phyloP scores from a whole-genome alignment of 2,888 invertebrate genomes.

The Pandemis heparana region DNA sequence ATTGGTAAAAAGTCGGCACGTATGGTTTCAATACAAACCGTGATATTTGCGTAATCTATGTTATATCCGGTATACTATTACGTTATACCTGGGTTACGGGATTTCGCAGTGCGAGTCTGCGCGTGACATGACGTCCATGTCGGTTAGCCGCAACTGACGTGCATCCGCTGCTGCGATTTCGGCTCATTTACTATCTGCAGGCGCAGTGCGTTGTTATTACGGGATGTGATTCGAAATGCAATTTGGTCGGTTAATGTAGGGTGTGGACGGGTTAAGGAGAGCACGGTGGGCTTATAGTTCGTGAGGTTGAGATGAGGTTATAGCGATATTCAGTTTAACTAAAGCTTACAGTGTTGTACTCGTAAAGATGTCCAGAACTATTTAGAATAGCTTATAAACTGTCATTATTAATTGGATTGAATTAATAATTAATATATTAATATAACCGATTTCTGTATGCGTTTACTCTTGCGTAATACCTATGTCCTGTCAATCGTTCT shows the following conservation, averaged over 20 bases:
- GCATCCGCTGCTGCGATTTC: slow-evolving; percentile 53
- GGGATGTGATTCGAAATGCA: slow-evolving; percentile 12
- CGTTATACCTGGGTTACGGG: slow-evolving; percentile 2
- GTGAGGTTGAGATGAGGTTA: background rate
- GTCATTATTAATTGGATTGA: no score
- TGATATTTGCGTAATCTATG: no score
- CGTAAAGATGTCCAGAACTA: no score
- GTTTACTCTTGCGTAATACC: no score
- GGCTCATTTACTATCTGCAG: slow-evolving; percentile 48
- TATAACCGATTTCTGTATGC: no score
- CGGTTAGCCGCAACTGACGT: slow-evolving; percentile 60
- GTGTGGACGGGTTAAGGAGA: slow-evolving; percentile 6
- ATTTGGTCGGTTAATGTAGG: slow-evolving; percentile 1
- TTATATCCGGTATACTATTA: no score
- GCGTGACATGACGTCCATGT: slow-evolving; percentile 60
- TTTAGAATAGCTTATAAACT: no score
- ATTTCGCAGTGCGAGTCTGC: slow-evolving; percentile 43
- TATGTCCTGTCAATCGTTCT: no score
- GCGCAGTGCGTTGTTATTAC: slow-evolving; percentile 17
- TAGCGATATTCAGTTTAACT: background rate
- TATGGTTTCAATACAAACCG: no score
- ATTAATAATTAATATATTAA: no score
- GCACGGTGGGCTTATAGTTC: background rate
- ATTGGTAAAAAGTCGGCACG: no score
- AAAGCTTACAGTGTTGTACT: background rate